A percentile compares a stretch with the other conserved stretches of the same genome.
phyloP scores from a whole-genome alignment of 2,113 vertebrate genomes.

The Pleuronectes platessa region DNA sequence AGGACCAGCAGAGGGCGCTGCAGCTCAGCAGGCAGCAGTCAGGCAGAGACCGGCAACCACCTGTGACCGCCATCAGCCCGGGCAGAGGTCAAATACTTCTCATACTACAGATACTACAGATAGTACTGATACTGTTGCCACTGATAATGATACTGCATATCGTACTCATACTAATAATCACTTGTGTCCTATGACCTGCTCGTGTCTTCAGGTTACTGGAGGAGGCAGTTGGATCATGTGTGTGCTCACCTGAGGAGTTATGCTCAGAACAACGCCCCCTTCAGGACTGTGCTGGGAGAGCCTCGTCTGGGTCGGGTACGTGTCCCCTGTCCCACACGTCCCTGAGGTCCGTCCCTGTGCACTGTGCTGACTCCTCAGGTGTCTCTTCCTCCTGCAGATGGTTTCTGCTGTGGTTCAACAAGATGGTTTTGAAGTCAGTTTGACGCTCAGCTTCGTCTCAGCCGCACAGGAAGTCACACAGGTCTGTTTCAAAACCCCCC shows the following conservation, averaged over 20 bases:
- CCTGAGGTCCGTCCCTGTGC: background rate
- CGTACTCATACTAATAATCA: background rate
- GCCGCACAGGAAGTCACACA: conserved; percentile 48
- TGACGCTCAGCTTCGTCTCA: conserved; percentile 88
- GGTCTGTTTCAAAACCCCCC: conserved; percentile 17
- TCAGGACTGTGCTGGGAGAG: conserved; percentile 91
- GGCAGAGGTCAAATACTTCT: conserved; percentile 85
- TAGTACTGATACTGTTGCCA: background rate
- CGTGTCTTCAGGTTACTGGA: conserved; percentile 89
- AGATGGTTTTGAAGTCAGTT: conserved; percentile 85
- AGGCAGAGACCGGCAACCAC: conserved; percentile 82
- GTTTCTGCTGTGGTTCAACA: conserved; percentile 88
- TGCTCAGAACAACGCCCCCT: conserved; percentile 90
- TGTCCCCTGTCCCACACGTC: background rate
- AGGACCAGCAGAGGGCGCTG: conserved; percentile 74
- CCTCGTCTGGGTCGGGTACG: conserved; percentile 93
- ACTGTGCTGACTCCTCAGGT: background rate
- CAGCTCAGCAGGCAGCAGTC: conserved; percentile 82
- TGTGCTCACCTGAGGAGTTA: conserved; percentile 92
- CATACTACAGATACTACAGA: conserved; percentile 28
- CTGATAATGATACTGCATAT: background rate
- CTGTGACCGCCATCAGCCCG: conserved; percentile 89
- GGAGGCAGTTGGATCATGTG: conserved; percentile 94
- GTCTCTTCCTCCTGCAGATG: conserved; percentile 81
- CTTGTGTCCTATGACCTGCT: background rate